Evolutionary conservation across 2,113 vertebrate genomes (phyloP).

Genomic region (Varanus salvator): DNA sequence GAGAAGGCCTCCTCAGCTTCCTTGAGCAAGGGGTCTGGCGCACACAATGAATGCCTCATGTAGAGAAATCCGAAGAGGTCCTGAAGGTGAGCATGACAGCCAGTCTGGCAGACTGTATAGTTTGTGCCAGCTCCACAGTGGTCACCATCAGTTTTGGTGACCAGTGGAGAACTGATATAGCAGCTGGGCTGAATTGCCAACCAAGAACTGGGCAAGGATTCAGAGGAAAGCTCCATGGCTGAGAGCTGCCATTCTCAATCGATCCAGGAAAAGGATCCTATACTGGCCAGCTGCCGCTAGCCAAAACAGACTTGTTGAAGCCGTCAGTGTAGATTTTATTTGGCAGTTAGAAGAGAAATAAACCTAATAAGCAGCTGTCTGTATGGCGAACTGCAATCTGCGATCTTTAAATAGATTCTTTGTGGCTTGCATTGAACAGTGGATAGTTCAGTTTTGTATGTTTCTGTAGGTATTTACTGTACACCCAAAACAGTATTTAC

Average conservation of each 20-base stretch:
- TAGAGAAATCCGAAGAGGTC: not conserved
- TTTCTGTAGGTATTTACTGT: not conserved
- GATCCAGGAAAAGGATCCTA: not conserved
- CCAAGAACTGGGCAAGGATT: not conserved
- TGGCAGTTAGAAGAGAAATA: not conserved
- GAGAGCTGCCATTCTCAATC: not conserved
- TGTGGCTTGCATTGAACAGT: not conserved
- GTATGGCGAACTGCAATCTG: not conserved
- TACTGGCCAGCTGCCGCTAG: not conserved
- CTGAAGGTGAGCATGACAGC: not conserved
- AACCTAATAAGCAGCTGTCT: not conserved
- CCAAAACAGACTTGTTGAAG: not conserved
- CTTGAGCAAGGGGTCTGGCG: no score
- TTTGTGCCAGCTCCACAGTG: not conserved
- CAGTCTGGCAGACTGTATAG: not conserved
- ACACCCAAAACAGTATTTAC: not conserved
- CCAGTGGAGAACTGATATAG: not conserved
- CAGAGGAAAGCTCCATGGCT: not conserved
- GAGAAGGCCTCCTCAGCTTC: no score
- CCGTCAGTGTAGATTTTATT: not conserved
- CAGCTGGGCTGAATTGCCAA: not conserved
- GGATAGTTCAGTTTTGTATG: not conserved
- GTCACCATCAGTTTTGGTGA: not conserved
- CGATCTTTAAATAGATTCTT: not conserved
- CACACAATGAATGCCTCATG: no score